A percentile compares a stretch with the other conserved stretches of the same genome.
Evolutionary conservation across 2,113 vertebrate genomes (phyloP).

Genomic region (Gallinago paraguaiae): DNA sequence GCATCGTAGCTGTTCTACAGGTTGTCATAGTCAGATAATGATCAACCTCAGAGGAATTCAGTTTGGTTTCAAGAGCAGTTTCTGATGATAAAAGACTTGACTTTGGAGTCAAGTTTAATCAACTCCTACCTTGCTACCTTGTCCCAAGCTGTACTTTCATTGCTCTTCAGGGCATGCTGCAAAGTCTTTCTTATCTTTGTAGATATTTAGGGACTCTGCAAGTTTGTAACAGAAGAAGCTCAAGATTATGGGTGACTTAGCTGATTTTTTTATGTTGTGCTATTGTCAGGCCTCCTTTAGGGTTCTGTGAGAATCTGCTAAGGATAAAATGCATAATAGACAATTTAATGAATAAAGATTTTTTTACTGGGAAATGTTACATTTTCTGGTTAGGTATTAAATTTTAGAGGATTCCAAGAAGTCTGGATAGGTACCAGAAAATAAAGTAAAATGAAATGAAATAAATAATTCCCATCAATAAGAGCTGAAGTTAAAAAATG

Average conservation of each 20-base stretch:
- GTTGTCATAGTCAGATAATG: neutral
- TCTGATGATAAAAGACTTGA: neutral
- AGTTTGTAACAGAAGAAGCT: neutral
- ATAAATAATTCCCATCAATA: neutral
- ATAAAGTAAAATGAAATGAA: neutral
- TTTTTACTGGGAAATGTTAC: neutral
- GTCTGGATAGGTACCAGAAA: neutral
- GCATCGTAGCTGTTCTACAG: neutral
- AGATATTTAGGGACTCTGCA: neutral
- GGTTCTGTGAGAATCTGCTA: neutral
- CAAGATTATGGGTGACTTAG: neutral
- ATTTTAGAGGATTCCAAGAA: conserved; percentile 15
- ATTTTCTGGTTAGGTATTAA: neutral
- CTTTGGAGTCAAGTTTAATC: neutral
- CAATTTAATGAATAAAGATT: neutral
- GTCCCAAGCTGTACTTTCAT: neutral
- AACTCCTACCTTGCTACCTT: neutral
- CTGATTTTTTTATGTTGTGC: neutral
- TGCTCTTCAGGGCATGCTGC: neutral
- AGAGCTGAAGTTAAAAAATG: neutral
- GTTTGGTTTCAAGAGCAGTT: neutral
- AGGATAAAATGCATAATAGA: neutral
- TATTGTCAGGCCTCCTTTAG: neutral
- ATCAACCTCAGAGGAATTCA: neutral
- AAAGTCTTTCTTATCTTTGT: neutral